Conservation (phyloP, 2,888 invertebrate genomes). For the Drosophila suboccidentalis region DNA sequence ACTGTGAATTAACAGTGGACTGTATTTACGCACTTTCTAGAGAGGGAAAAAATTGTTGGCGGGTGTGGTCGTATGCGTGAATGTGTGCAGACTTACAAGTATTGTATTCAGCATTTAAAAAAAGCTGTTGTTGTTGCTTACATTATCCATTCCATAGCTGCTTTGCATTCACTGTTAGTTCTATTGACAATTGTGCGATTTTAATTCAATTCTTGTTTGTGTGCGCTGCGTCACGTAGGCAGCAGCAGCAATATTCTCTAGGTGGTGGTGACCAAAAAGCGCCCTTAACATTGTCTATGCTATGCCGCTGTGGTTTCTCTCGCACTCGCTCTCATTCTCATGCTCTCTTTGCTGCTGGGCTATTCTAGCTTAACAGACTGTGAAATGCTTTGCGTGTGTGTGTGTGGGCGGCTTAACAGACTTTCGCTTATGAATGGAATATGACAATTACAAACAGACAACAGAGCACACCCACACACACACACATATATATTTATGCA, state of each 20-base stretch:
- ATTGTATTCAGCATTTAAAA: conserved; percentile 12
- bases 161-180: conserved; percentile 28
- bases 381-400: conserved; percentile 8
- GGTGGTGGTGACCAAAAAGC: conserved; percentile 30
- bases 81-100: conserved; percentile 25
- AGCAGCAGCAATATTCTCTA: conserved; percentile 13
- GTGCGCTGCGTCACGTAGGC: conserved; percentile 72
- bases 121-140: conserved; percentile 28
- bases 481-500: conserved; percentile 1
- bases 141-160: conserved; percentile 26
- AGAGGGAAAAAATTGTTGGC: conserved; percentile 1
- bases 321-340: conserved; percentile 20
- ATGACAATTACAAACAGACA: conserved; percentile 38
- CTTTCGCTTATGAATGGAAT: conserved; percentile 58
- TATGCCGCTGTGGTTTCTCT: conserved; percentile 21
- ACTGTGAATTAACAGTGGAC: conserved; percentile 13
- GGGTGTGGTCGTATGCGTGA: conserved; percentile 10
- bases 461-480: conserved; percentile 37
- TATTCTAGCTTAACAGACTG: conserved; percentile 35
- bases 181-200: conserved; percentile 55
- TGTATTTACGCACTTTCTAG: conserved; percentile 26
- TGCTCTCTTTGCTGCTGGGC: conserved; percentile 19
- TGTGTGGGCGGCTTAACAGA: conserved; percentile 42
- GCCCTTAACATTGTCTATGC: conserved; percentile 57
- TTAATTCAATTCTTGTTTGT: conserved; percentile 36